Conservation (phyloP, 2,113 vertebrate genomes). For the Tinamus guttatus region DNA sequence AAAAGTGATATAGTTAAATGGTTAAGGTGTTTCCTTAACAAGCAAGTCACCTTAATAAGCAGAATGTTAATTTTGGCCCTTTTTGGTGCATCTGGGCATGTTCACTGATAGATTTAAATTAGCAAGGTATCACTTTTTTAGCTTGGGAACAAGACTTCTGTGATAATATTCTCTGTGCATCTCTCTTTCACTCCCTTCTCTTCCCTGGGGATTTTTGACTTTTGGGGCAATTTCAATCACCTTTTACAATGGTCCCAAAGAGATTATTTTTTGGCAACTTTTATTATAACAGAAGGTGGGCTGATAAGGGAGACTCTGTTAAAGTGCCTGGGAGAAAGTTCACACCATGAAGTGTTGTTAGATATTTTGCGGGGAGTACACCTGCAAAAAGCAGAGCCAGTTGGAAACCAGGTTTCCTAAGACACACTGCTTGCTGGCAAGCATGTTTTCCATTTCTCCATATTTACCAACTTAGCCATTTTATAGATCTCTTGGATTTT, state of each 20-base stretch:
- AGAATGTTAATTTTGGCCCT: conserved; percentile 29
- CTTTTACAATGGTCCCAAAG: conserved; percentile 34
- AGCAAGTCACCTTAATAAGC: conserved; percentile 48
- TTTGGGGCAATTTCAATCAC: conserved; percentile 19
- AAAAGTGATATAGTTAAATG: conserved; percentile 59
- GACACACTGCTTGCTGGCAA: neutral
- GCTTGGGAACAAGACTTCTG: conserved; percentile 40
- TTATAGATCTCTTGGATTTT: neutral
- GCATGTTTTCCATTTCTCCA: neutral
- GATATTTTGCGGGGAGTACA: neutral
- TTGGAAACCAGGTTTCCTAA: neutral
- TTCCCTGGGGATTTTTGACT: conserved; percentile 23
- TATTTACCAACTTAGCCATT: neutral
- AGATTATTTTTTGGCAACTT: conserved; percentile 48
- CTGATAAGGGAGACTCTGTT: conserved; percentile 20
- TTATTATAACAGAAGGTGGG: conserved; percentile 1
- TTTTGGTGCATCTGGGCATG: conserved; percentile 58
- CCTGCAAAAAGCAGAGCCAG: neutral
- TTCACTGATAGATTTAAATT: conserved; percentile 59
- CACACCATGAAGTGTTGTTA: neutral
- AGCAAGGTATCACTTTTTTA: conserved; percentile 54
- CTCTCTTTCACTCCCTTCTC: conserved; percentile 44
- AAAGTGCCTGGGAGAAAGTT: conserved; percentile 9
- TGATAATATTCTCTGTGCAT: conserved; percentile 23
- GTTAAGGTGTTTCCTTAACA: conserved; percentile 40